Base-by-base conservation (phyloP, 2,888 invertebrate species). In the Drosophila gaucha region DNA sequence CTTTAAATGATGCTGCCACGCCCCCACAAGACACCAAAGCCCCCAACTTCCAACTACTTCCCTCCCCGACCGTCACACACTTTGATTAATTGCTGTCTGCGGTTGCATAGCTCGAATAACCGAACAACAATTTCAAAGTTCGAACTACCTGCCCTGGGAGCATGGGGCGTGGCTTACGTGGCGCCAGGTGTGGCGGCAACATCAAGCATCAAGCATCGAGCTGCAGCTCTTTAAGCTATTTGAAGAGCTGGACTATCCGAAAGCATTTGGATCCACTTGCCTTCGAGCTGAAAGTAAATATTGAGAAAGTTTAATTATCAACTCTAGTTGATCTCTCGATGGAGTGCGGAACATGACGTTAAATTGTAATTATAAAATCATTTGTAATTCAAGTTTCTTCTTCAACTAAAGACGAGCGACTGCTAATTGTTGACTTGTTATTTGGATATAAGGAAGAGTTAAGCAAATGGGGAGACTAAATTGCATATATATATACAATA, bases 51-150 rank as follows among this genome's bases (percentile, higher is more conserved):
- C 20, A 18, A 10, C 35, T n/a, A n/a, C 24, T 1, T 20, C 26
- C 2, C 3, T 20, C 16, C n/a, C n/a, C 14, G 18, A 10, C 3
- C 20, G n/a, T 50, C 38, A 44, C 44, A 57, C 60, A 65, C 56
- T 55, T 64, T 74, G 74, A 74, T 74, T 74, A 74, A 74, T 74
- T 74, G 75, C 74, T 60, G 71, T 71, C 72, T 74, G 75, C 24
- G 75, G 74, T 55, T 64, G 69, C 69, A 66, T 54, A 35, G 50
- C 66, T 44, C 30, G 24, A 60, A 51, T 72, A 35, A 38, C 36
- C 47, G 22, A 16, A 47, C 33, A 68, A 64, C 46, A 69, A 62
- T 50, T 57, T 57, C 36, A 43, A 56, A 63, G 18, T 56, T 62
- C 44, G 44, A 66, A 38, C 26, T 36, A 24, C 35, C 47, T 47